Percentiles rank a stretch among this genome's conserved stretches.
Conservation (phyloP, 2,797 vertebrate genomes). For the Melanotaenia trifasciata region DNA sequence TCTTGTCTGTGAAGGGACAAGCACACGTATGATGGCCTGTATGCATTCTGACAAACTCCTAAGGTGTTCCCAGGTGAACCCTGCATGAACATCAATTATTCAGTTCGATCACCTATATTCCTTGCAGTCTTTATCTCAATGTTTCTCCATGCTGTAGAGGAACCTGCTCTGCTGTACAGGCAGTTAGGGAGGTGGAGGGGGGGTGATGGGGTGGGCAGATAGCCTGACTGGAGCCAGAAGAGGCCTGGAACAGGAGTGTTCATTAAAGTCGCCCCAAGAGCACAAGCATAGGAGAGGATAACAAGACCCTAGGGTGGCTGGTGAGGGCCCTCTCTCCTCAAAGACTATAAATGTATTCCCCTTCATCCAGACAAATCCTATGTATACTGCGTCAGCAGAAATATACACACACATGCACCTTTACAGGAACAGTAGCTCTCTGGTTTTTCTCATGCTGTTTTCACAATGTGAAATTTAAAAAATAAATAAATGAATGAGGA, state of each 20-base stretch:
- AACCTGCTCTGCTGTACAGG: constrained; percentile 54
- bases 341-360: constrained; percentile 82
- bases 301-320: constrained; percentile 86
- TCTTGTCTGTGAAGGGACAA: constrained; percentile 36
- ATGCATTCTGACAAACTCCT: constrained; percentile 63
- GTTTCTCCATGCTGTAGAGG: constrained; percentile 62
- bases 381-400: constrained; percentile 78
- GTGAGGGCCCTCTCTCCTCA: constrained; percentile 75
- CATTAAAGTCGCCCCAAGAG: constrained; percentile 84
- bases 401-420: constrained; percentile 46
- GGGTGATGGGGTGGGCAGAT: constrained; percentile 57
- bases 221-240: constrained; percentile 80
- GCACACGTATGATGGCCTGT: constrained; percentile 45
- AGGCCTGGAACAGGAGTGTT: constrained; percentile 80
- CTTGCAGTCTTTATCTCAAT: constrained; percentile 64
- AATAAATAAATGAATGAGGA: constrained; percentile 3
- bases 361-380: constrained; percentile 79
- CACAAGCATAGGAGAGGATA: constrained; percentile 81
- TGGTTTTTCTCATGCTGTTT: constrained; percentile 51
- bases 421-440: constrained; percentile 43
- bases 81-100: constrained; percentile 81
- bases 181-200: constrained; percentile 39
- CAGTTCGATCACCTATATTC: constrained; percentile 76
- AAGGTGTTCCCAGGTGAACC: constrained; percentile 73
- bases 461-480: constrained; percentile 39